Conservation (phyloP, 1,140 invertebrate species). For the Meteorus sp. region DNA sequence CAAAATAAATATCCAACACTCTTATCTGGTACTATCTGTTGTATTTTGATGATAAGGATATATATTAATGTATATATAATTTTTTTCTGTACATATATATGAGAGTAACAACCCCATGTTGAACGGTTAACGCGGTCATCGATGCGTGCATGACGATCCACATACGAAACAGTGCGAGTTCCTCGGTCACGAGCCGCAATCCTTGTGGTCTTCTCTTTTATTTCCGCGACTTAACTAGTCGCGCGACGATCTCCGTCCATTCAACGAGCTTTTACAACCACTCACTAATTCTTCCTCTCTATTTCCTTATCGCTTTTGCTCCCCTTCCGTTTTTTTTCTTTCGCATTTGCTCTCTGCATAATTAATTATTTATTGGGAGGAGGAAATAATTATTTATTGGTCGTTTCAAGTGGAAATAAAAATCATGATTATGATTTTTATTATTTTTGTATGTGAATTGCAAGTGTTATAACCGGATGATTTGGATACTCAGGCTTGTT, state of each 20-base stretch:
- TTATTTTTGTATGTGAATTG: conserved; percentile 2
- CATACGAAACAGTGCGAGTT: conserved; percentile 61
- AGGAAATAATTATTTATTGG: background rate
- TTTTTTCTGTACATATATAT: conserved; percentile 20
- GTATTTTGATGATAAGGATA: no score
- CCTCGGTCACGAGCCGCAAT: conserved; percentile 39
- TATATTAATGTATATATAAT: conserved; percentile 16
- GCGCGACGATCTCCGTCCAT: conserved; percentile 11
- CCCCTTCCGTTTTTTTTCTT: no score
- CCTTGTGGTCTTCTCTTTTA: conserved; percentile 26
- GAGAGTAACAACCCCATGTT: conserved; percentile 37
- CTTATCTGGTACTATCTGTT: no score
- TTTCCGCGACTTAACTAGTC: conserved; percentile 23
- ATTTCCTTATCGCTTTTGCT: background rate
- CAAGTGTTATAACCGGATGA: conserved; percentile 44
- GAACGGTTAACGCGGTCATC: conserved; percentile 53
- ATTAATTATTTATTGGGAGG: conserved; percentile 1
- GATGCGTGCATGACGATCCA: conserved; percentile 56
- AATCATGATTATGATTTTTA: conserved; percentile 17
- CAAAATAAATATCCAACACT: no score
- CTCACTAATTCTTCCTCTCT: no score
- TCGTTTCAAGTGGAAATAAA: background rate
- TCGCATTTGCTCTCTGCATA: no score
- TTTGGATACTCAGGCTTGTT: conserved; percentile 55
- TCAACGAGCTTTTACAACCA: no score